Percentiles rank a stretch among this genome's conserved stretches.
These are phyloP conservation scores for Eurypyga helias DNA, from an alignment of 2,113 vertebrate species.

Conservation along the genomic window DNA sequence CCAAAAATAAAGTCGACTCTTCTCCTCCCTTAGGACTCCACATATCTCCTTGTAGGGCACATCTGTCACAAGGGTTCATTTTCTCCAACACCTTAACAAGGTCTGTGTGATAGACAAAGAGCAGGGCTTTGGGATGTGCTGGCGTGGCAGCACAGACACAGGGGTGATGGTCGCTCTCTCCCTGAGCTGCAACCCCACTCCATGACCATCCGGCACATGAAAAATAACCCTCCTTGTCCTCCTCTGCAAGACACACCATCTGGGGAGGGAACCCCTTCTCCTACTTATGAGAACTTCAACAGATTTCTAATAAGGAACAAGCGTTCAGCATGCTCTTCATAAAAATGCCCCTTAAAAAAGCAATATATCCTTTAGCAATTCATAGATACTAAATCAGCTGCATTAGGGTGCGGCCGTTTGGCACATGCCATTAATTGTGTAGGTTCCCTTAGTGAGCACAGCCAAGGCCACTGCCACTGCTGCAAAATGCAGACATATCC, in stretches of 20 bases:
- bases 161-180: neutral
- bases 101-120: neutral
- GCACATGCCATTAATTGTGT: neutral
- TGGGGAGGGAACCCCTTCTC: neutral
- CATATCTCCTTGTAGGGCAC: neutral
- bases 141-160: neutral
- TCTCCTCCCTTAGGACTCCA: neutral
- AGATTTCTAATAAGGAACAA: neutral
- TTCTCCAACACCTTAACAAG: neutral
- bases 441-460: neutral
- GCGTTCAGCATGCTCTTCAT: neutral
- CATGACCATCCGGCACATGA: rapidly evolving
- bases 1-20: neutral
- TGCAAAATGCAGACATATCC: slow-evolving; percentile 29
- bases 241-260: neutral
- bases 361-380: neutral
- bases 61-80: neutral
- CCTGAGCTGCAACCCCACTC: neutral
- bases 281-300: neutral
- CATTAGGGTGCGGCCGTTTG: neutral
- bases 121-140: neutral
- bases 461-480: neutral
- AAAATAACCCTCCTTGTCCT: neutral
- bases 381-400: neutral
- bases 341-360: neutral